Evolutionary conservation across 2,888 invertebrate genomes (phyloP), one percentile per base, ranked within the genome.

Genomic region (Lasioglossum pauxillum): DNA sequence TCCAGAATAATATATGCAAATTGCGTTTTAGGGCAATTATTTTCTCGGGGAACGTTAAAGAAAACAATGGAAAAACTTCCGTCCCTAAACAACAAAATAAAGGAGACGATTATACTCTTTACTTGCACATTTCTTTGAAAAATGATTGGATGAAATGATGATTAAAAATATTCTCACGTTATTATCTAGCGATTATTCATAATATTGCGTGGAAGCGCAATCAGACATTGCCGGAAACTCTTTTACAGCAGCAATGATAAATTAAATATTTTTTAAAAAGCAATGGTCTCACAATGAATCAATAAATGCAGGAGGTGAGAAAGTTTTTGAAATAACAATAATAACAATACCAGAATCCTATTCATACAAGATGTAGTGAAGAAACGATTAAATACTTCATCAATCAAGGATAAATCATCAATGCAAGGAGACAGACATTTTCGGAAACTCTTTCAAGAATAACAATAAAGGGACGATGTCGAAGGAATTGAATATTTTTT

Each of bases 1-100:
- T 23, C 23, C 23, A 69, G 38, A 69, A 12, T 69, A 38, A 69
- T 38, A 35, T 38, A n/a, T 69, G 69, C 38, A 69, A 35, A 69
- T 69, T 69, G 38, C 12, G 35, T 38, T 69, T 69, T 38, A 69
- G 23, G 19, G 38, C 64, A 69, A 69, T 69, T 69, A 69, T 38
- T n/a, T 41, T 41, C 23, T 5, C 23, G n/a, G n/a, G n/a, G 1
- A 14, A n/a, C 41, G 41, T 41, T 41, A n/a, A 2, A 41, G 57
- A 27, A 38, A 69, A 19, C 19, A 64, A 64, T 31, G 31, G 3
- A 35, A 19, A 64, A 64, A 31, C 64, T 64, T 64, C 19, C 19
- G 19, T 64, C 64, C 2, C 2, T 19, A 19, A 64, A 27, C 31
- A 64, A 64, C 31, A 8, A 35, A 5, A 27, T 64, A 64, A 64